These are phyloP conservation scores for Pelvicachromis taeniatus DNA, from an alignment of 2,113 vertebrate species.

Conservation along the genomic window DNA sequence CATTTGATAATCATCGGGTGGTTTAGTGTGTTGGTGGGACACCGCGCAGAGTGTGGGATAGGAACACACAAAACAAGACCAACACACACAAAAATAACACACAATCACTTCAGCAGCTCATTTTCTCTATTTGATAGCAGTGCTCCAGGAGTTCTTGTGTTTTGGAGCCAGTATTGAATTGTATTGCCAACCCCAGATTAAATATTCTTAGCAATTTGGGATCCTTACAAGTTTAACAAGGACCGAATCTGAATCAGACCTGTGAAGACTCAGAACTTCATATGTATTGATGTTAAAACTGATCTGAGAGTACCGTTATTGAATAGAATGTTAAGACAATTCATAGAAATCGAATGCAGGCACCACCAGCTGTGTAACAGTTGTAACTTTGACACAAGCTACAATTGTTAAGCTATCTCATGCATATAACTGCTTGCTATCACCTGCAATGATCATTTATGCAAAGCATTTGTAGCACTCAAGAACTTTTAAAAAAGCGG, in stretches of 20 bases:
- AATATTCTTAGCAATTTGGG: neutral
- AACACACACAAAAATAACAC: conserved; percentile 5
- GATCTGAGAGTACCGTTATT: neutral
- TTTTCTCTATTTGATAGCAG: neutral
- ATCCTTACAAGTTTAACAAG: neutral
- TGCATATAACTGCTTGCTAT: neutral
- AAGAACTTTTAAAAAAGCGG: neutral
- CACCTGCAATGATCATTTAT: neutral
- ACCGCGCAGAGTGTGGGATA: conserved; percentile 26
- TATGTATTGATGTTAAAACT: neutral
- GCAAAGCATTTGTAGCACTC: neutral
- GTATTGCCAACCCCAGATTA: neutral
- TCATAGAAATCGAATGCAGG: neutral
- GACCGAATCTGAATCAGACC: neutral
- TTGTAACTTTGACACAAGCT: neutral
- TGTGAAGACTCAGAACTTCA: neutral
- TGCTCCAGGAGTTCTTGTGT: neutral
- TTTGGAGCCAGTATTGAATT: neutral
- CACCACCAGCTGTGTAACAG: neutral
- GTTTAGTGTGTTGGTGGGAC: conserved; percentile 6
- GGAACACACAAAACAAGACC: conserved; percentile 13
- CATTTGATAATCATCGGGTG: conserved; percentile 43
- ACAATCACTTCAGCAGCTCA: neutral
- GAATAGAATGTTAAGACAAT: neutral
- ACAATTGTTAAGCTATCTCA: neutral